phyloP scores from a whole-genome alignment of 2,797 vertebrate species.

The Helicolenus hilgendorfi region DNA sequence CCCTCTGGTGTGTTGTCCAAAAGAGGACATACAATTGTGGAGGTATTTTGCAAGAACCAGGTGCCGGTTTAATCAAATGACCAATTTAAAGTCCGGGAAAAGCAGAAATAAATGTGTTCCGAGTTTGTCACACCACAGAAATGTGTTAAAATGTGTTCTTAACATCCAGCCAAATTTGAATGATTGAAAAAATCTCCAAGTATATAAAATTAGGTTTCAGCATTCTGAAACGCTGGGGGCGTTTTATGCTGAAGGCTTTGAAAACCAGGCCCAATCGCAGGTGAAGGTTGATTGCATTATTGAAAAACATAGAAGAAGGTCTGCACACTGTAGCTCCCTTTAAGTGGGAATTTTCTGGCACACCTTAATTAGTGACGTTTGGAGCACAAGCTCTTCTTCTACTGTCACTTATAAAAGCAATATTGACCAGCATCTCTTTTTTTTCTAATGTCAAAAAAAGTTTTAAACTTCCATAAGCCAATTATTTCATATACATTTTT shows the following conservation, averaged over 20 bases:
- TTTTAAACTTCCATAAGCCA: not conserved
- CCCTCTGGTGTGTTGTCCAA: not conserved
- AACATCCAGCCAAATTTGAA: too few relatives aligned
- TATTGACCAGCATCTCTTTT: not conserved
- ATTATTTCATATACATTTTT: conserved; percentile 6
- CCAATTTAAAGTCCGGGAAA: not conserved
- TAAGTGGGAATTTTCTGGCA: too few relatives aligned
- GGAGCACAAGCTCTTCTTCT: not conserved
- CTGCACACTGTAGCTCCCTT: too few relatives aligned
- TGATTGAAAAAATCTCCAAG: too few relatives aligned
- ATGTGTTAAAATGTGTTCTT: not conserved
- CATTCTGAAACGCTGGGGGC: too few relatives aligned
- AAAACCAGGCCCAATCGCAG: too few relatives aligned
- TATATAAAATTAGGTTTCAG: too few relatives aligned
- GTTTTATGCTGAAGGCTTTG: too few relatives aligned
- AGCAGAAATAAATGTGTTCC: too few relatives aligned
- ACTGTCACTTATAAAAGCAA: not conserved
- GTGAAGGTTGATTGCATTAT: too few relatives aligned
- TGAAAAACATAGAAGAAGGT: too few relatives aligned
- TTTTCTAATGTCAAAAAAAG: not conserved
- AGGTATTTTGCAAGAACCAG: not conserved
- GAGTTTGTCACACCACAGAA: not conserved
- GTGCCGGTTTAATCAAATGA: not conserved
- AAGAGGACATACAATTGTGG: not conserved
- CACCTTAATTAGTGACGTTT: too few relatives aligned